Evolutionary conservation across 1,140 invertebrate species (phyloP).

Genomic region (Choristoneura fumiferana): DNA sequence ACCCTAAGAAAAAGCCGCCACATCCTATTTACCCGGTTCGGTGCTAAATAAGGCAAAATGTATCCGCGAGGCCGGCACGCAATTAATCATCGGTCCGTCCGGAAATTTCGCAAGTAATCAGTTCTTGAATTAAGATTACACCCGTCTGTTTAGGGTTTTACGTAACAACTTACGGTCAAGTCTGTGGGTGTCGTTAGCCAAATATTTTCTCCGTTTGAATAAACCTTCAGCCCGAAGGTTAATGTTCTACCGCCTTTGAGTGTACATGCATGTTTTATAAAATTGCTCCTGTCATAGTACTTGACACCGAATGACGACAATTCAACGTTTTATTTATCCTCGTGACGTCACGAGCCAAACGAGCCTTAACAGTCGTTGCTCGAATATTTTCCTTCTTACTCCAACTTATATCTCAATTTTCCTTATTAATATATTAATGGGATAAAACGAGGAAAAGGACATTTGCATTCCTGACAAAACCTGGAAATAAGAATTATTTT

Average conservation of each 20-base stretch:
- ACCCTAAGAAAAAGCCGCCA: conserved; percentile 45
- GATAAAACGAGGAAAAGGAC: conserved; percentile 1
- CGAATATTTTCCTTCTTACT: conserved; percentile 4
- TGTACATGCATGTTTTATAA: too few species aligned
- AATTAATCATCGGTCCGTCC: conserved; percentile 47
- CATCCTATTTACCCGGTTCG: conserved; percentile 49
- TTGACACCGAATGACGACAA: conserved; percentile 3
- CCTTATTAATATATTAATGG: conserved; percentile 2
- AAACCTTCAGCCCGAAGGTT: neutral
- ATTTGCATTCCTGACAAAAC: neutral
- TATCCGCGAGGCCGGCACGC: conserved; percentile 32
- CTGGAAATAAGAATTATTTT: too few species aligned
- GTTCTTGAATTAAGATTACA: conserved; percentile 39
- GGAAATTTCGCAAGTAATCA: conserved; percentile 50
- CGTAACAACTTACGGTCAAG: neutral
- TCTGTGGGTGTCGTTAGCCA: neutral
- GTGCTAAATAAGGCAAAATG: conserved; percentile 60
- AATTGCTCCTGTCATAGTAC: too few species aligned
- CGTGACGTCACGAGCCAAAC: conserved; percentile 11
- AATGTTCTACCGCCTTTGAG: neutral
- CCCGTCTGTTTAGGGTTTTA: neutral
- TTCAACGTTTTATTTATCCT: conserved; percentile 18
- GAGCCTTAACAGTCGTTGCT: neutral
- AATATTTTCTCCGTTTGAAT: neutral
- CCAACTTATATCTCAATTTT: conserved; percentile 10